These are phyloP conservation scores for Psococerastis gibbosa DNA, from an alignment of 2,888 invertebrate genomes.

Conservation along the genomic window DNA sequence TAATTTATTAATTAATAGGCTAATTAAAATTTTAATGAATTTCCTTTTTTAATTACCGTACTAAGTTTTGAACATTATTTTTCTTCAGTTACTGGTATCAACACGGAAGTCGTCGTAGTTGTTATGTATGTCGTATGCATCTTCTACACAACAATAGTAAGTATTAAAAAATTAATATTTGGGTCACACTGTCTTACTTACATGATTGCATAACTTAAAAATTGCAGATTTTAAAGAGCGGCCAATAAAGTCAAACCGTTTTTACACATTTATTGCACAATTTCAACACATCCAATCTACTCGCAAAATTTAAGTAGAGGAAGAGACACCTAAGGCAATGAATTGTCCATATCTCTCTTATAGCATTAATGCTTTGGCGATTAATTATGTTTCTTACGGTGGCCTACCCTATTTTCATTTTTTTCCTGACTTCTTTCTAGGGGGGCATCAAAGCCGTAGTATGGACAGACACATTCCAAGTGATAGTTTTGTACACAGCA, in stretches of 20 bases:
- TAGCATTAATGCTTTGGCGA: too few relatives aligned
- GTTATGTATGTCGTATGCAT: constrained; percentile 33
- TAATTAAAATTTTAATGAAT: too few relatives aligned
- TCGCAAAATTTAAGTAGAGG: too few relatives aligned
- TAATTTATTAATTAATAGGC: too few relatives aligned
- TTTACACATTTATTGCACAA: too few relatives aligned
- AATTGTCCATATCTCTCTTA: too few relatives aligned
- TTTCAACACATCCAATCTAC: too few relatives aligned
- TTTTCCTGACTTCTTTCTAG: constrained; percentile 19
- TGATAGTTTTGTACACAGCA: constrained; percentile 23
- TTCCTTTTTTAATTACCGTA: too few relatives aligned
- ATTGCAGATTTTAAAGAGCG: too few relatives aligned
- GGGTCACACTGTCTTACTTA: neutral
- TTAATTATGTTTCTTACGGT: neutral
- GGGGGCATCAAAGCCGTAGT: constrained; percentile 27
- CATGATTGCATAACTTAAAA: neutral
- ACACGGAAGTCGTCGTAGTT: constrained; percentile 30
- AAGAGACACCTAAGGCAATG: too few relatives aligned
- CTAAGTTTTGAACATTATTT: neutral
- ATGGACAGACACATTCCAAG: constrained; percentile 27
- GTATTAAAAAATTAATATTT: constrained; percentile 17
- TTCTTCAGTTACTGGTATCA: constrained; percentile 31
- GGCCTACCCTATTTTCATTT: neutral
- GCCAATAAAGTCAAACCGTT: too few relatives aligned
- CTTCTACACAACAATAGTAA: constrained; percentile 33